phyloP scores from a whole-genome alignment of 2,888 invertebrate species.

The Elmis aenea region DNA sequence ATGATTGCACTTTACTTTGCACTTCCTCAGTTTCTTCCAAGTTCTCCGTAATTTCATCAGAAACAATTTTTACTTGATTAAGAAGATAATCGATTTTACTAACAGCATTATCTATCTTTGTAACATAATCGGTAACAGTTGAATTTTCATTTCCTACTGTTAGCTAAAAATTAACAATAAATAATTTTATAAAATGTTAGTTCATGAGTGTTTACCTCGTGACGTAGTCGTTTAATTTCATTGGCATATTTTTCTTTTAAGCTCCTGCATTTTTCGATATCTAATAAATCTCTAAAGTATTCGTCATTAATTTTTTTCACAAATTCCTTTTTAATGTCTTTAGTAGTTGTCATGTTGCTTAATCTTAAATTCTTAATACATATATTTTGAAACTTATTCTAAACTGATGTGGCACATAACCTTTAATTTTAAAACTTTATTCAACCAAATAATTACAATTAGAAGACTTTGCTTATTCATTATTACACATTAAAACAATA shows the following conservation, averaged over 20 bases:
- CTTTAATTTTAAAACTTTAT: too few relatives aligned
- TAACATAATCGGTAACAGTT: conserved; percentile 53
- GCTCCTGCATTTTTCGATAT: conserved; percentile 50
- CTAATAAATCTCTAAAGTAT: conserved; percentile 52
- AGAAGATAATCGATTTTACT: conserved; percentile 43
- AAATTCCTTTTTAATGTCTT: conserved; percentile 7
- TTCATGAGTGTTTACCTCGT: too few relatives aligned
- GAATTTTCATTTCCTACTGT: conserved; percentile 57
- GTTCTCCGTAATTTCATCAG: conserved; percentile 34
- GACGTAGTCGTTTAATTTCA: too few relatives aligned
- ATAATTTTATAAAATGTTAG: too few relatives aligned
- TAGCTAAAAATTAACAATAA: conserved; percentile 47
- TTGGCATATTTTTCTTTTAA: conserved; percentile 42
- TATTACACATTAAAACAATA: too few relatives aligned
- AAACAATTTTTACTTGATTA: conserved; percentile 1
- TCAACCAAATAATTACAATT: too few relatives aligned
- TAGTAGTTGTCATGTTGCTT: conserved; percentile 11
- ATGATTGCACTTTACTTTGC: conserved; percentile 53
- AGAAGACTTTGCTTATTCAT: too few relatives aligned
- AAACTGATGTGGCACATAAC: conserved; percentile 23
- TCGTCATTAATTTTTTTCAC: conserved; percentile 33
- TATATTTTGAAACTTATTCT: too few relatives aligned
- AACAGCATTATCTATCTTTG: conserved; percentile 49
- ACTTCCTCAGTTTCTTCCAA: conserved; percentile 48
- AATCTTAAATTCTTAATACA: conserved; percentile 6